phyloP scores from a whole-genome alignment of 2,797 vertebrate genomes.

The Microchirus variegatus region DNA sequence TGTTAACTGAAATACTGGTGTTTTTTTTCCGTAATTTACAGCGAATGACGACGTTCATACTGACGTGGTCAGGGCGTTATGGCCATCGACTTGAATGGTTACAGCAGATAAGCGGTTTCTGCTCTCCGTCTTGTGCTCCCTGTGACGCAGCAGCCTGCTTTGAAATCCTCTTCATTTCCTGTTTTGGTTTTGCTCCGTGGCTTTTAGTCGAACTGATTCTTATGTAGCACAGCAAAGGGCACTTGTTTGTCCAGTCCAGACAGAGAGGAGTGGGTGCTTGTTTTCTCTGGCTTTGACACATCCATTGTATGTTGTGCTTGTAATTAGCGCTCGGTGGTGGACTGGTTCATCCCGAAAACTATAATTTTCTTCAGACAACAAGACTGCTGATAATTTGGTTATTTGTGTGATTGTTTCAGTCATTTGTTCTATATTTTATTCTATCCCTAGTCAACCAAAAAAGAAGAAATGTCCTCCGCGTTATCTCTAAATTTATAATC shows the following conservation, averaged over 20 bases:
- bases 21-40: background rate
- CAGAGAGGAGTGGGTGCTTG: conserved; percentile 35
- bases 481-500: conserved; percentile 33
- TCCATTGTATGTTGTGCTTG: conserved; percentile 31
- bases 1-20: no score
- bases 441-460: background rate
- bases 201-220: conserved; percentile 66
- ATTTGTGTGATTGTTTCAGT: no score
- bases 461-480: conserved; percentile 14
- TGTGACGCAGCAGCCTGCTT: conserved; percentile 37
- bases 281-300: conserved; percentile 51
- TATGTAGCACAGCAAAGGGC: conserved; percentile 44
- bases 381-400: no score
- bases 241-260: conserved; percentile 59
- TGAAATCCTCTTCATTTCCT: conserved; percentile 72
- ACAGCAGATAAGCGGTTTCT: background rate
- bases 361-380: no score
- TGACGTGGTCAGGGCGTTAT: background rate
- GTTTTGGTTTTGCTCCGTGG: conserved; percentile 66
- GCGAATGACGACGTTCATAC: background rate
- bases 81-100: background rate
- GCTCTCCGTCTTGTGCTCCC: conserved; percentile 17
- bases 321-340: background rate
- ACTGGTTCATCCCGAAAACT: no score
- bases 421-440: background rate